These are phyloP conservation scores for Epizoanthus ramosus DNA, from an alignment of 92 coral and sea anemone species.

Conservation along the genomic window DNA sequence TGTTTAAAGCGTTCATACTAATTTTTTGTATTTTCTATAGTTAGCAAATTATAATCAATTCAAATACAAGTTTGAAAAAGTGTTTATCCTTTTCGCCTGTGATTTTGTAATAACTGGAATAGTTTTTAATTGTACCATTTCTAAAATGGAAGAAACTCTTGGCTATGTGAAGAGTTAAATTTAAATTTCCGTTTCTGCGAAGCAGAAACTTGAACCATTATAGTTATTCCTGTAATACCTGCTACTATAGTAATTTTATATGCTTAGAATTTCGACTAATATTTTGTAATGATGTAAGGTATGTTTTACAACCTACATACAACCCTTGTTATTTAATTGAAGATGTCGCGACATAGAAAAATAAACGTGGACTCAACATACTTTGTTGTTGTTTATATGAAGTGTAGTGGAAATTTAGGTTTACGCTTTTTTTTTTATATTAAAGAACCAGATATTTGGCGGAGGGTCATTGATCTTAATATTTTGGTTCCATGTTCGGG, in stretches of 20 bases:
- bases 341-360: slow-evolving; percentile 10
- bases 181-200: background rate
- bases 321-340: slow-evolving; percentile 26
- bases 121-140: slow-evolving; percentile 8
- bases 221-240: background rate
- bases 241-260: background rate
- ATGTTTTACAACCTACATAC: background rate
- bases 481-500: no score
- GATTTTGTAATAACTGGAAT: slow-evolving; percentile 9
- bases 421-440: no score
- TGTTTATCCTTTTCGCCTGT: background rate
- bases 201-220: slow-evolving; percentile 18
- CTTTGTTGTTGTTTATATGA: no score
- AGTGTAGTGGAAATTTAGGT: no score
- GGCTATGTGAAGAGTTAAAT: background rate
- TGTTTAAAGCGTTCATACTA: background rate
- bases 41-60: background rate
- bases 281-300: background rate
- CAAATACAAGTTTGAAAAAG: slow-evolving; percentile 9
- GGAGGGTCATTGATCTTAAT: no score
- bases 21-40: background rate
- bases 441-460: no score
- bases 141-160: background rate
- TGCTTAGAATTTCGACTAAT: background rate
- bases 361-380: background rate